Evolutionary conservation across 2,888 invertebrate species (phyloP), one percentile per base, ranked within the genome.

Genomic region (Campaea margaritaria): DNA sequence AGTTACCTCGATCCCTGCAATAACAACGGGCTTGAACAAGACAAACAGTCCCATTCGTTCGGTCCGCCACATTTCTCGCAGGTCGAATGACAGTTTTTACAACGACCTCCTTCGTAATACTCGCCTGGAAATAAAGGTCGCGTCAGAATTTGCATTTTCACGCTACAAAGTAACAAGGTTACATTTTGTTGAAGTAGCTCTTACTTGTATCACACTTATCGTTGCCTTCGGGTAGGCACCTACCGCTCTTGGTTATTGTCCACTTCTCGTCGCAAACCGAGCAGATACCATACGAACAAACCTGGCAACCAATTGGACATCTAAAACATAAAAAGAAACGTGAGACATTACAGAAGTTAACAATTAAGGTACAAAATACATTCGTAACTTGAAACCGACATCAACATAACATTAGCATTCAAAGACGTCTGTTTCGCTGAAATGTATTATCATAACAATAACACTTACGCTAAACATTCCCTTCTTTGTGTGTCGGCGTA

Each of bases 41-140:
- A 95, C 70, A 96, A 93, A 91, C 97, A 97, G 72, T 95, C 95
- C 81, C 95, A 94, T 79, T 96, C 95, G 68, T 95, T 95, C 21
- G 96, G 94, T 15, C 97, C 97, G 75, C 95, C 95, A 89, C 97
- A 97, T 69, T 95, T 95, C 78, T 96, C 96, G 81, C 97, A 97
- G 49, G 96, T 96, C 44, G 95, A 95, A 85, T 97, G 97, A 82
- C 97, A 97, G 55, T 95, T 94, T 82, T 95, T 95, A 88, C 97
- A 97, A 58, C 95, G 94, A 58, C 95, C 95, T 68, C 94, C 94
- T 74, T 96, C 96, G 74, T 94, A 95, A 86, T 96, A 97, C 86
- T 96, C 96, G 73, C 93, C 96, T 96, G 87, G 58, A 89, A 90
- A 78, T 27, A 59, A 45, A 50, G 11, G 44, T 34, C 34, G n/a